phyloP scores from a whole-genome alignment of 2,113 vertebrate species.

The Halichoeres trimaculatus region DNA sequence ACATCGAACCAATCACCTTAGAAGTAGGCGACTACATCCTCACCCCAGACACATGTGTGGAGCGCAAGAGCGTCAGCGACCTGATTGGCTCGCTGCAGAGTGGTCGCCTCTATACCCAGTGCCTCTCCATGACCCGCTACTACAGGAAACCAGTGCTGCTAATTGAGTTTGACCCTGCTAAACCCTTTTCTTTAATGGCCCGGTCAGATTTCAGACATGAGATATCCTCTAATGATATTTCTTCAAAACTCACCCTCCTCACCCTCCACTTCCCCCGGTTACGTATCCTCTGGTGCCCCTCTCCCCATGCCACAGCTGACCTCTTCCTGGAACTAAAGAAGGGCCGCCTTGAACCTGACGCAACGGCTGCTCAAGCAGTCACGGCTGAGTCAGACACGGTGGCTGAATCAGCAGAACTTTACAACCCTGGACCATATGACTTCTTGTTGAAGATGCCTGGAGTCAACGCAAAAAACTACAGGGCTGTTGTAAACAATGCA shows the following conservation, averaged over 20 bases:
- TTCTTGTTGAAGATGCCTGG: conserved; percentile 96
- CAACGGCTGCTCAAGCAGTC: conserved; percentile 86
- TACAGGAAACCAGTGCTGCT: conserved; percentile 92
- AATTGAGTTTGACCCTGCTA: conserved; percentile 94
- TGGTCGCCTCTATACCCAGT: conserved; percentile 92
- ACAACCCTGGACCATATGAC: conserved; percentile 94
- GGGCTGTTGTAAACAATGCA: conserved; percentile 84
- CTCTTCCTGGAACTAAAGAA: conserved; percentile 93
- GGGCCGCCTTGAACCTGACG: conserved; percentile 86
- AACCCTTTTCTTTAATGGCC: conserved; percentile 90
- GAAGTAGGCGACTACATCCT: conserved; percentile 98
- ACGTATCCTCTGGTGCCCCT: conserved; percentile 95
- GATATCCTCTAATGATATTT: conserved; percentile 90
- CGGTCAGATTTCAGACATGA: conserved; percentile 88
- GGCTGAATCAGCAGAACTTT: conserved; percentile 86
- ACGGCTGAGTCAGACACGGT: conserved; percentile 89
- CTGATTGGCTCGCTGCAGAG: conserved; percentile 93
- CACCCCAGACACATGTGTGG: conserved; percentile 92
- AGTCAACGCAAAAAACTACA: conserved; percentile 90
- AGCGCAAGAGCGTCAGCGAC: conserved; percentile 95
- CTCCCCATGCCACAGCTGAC: conserved; percentile 91
- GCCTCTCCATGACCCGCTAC: conserved; percentile 93
- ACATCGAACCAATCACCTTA: conserved; percentile 94
- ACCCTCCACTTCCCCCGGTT: conserved; percentile 95
- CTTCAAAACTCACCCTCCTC: conserved; percentile 92